A percentile compares a stretch with the other conserved stretches of the same genome.
phyloP scores from a whole-genome alignment of 1,140 invertebrate species.

The Tetraneura akinire region DNA sequence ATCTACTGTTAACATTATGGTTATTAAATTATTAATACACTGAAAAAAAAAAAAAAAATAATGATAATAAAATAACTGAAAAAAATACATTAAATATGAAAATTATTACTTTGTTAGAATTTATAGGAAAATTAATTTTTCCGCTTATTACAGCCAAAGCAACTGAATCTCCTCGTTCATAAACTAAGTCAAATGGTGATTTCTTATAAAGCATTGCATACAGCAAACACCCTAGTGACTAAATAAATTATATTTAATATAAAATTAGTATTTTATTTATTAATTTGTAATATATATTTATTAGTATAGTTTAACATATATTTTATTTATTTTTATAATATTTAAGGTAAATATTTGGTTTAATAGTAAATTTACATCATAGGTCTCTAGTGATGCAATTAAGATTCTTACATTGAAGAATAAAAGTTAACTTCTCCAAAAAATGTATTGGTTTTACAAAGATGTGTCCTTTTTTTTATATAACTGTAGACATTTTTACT shows the following conservation, averaged over 20 bases:
- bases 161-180: slow-evolving; percentile 84
- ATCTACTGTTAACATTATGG: slow-evolving; percentile 73
- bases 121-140: slow-evolving; percentile 72
- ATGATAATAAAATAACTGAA: not conserved
- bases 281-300: no score
- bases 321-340: no score
- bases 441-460: no score
- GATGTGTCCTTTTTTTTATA: no score
- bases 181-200: slow-evolving; percentile 82
- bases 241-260: slow-evolving; percentile 58
- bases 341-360: no score
- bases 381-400: no score
- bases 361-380: no score
- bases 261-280: no score
- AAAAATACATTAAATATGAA: not conserved
- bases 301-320: no score
- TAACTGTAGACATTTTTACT: no score
- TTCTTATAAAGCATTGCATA: slow-evolving; percentile 85
- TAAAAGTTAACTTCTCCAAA: no score
- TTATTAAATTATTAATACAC: slow-evolving; percentile 72
- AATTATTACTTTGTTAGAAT: slow-evolving; percentile 64
- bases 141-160: slow-evolving; percentile 82
- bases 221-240: slow-evolving; percentile 84
- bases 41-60: slow-evolving; percentile 59
- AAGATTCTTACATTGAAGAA: no score